Evolutionary conservation across 1,140 invertebrate species (phyloP).

Genomic region (Caenorhabditis remanei): DNA sequence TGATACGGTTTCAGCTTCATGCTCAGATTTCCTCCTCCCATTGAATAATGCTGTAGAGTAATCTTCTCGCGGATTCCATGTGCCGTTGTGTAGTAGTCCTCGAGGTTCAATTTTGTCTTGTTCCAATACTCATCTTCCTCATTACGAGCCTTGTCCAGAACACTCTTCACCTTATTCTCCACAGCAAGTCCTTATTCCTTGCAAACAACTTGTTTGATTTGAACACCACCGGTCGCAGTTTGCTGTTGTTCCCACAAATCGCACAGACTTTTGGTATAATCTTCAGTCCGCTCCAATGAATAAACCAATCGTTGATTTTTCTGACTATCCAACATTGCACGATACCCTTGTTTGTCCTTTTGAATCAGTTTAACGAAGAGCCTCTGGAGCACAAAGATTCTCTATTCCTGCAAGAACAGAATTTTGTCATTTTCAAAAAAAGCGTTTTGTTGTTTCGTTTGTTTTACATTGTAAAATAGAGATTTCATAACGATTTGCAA

Average conservation of each 20-base stretch:
- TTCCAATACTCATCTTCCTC: constrained; percentile 81
- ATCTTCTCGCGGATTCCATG: constrained; percentile 80
- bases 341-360: constrained; percentile 82
- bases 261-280: constrained; percentile 91
- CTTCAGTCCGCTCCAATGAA: constrained; percentile 95
- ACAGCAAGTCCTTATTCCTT: constrained; percentile 71
- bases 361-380: constrained; percentile 97
- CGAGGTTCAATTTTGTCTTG: constrained; percentile 77
- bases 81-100: constrained; percentile 80
- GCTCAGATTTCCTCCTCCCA: constrained; percentile 78
- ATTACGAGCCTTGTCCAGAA: constrained; percentile 74
- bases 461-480: no score
- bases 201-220: not conserved
- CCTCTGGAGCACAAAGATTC: no score
- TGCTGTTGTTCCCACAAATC: constrained; percentile 74
- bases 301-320: constrained; percentile 99
- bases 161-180: constrained; percentile 72
- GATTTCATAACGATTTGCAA: no score
- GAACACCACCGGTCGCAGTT: not conserved
- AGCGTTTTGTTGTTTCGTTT: no score
- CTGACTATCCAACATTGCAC: constrained; percentile 99
- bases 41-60: constrained; percentile 79
- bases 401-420: no score
- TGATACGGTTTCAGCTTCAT: constrained; percentile 84
- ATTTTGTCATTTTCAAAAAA: no score